A percentile compares a stretch with the other conserved stretches of the same genome.
Evolutionary conservation across 2,888 invertebrate genomes (phyloP).

Genomic region (Mactromeris polynyma): DNA sequence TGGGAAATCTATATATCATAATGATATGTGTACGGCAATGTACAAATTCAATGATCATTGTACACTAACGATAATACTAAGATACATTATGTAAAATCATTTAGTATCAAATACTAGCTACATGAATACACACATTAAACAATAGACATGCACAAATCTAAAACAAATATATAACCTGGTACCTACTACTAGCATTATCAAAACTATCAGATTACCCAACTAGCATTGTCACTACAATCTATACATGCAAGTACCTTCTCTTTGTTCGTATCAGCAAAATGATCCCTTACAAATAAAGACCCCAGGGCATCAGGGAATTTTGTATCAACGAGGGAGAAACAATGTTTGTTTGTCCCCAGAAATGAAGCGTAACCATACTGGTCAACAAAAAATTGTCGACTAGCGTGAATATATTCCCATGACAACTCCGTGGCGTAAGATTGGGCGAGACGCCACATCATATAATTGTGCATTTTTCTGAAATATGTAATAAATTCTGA

Average conservation of each 20-base stretch:
- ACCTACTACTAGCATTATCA: too few species aligned
- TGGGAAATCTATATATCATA: too few species aligned
- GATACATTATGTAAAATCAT: too few species aligned
- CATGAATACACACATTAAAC: too few species aligned
- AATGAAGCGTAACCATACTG: slow-evolving; percentile 75
- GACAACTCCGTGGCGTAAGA: slow-evolving; percentile 89
- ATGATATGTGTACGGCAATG: too few species aligned
- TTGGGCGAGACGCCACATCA: slow-evolving; percentile 89
- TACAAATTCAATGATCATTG: too few species aligned
- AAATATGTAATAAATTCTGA: slow-evolving; percentile 45
- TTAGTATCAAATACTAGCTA: too few species aligned
- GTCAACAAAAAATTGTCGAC: slow-evolving; percentile 79
- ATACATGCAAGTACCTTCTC: slow-evolving; percentile 70
- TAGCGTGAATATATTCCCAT: slow-evolving; percentile 86
- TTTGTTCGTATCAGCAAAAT: slow-evolving; percentile 79
- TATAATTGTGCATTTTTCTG: slow-evolving; percentile 89
- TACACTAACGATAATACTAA: too few species aligned
- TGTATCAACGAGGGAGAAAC: slow-evolving; percentile 71
- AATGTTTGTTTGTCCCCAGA: slow-evolving; percentile 78
- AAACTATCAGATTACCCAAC: neutral
- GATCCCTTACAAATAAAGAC: slow-evolving; percentile 76
- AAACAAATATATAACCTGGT: too few species aligned
- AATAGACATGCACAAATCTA: too few species aligned
- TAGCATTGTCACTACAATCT: neutral
- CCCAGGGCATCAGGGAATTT: slow-evolving; percentile 80